Evolutionary conservation across 2,113 vertebrate genomes (phyloP).

Genomic region (Dascyllus trimaculatus): DNA sequence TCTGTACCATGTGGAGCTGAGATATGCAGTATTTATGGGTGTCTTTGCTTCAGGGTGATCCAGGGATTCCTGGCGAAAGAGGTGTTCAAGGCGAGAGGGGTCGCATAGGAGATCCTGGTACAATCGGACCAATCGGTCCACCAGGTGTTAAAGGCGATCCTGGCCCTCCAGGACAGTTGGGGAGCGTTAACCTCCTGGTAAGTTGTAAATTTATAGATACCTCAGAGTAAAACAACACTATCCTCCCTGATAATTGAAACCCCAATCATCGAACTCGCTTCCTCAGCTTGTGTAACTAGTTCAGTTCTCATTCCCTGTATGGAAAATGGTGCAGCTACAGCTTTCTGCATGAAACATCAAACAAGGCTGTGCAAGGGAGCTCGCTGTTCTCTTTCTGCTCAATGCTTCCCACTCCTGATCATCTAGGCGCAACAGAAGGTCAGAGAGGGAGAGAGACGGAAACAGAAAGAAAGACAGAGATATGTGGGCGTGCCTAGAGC

Average conservation of each 20-base stretch:
- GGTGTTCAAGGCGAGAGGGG: conserved; percentile 95
- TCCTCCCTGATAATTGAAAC: conserved; percentile 22
- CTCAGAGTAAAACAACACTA: conserved; percentile 17
- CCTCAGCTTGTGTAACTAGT: conserved; percentile 48
- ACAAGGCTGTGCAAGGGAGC: conserved; percentile 59
- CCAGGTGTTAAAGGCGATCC: conserved; percentile 89
- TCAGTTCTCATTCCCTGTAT: conserved; percentile 37
- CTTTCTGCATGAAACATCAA: conserved; percentile 70
- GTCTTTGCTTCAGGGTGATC: conserved; percentile 88
- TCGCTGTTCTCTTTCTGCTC: conserved; percentile 65
- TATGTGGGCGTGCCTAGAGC: conserved; percentile 67
- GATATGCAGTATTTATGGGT: conserved; percentile 5
- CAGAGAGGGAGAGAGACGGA: conserved; percentile 63
- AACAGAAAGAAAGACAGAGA: conserved; percentile 66
- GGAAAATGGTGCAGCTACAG: conserved; percentile 52
- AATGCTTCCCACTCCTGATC: conserved; percentile 72
- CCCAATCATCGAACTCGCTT: conserved; percentile 6
- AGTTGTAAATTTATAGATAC: conserved; percentile 50
- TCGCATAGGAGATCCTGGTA: conserved; percentile 88
- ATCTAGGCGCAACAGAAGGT: conserved; percentile 69
- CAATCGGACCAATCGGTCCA: conserved; percentile 82
- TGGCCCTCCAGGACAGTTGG: conserved; percentile 87
- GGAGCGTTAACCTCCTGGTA: conserved; percentile 79
- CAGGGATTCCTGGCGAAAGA: conserved; percentile 94
- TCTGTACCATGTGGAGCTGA: not conserved